Base-by-base conservation (phyloP, 2,113 vertebrate species). In the Saiga tatarica region DNA sequence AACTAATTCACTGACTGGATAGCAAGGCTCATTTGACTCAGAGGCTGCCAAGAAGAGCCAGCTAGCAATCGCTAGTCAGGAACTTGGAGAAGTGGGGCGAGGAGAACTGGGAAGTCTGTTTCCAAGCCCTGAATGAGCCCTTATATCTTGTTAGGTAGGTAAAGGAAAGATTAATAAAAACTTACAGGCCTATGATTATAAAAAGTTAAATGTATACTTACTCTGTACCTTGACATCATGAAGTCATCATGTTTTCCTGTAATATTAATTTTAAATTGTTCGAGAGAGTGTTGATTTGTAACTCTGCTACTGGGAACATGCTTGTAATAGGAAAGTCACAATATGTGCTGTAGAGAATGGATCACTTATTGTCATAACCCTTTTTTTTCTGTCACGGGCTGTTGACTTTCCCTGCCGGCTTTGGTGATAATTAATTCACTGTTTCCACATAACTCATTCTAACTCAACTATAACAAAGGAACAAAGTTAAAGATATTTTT, bases 71-170 rank as follows among this genome's bases (percentile, higher is more conserved):
- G 36, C 53, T 21, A 55, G 12, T 7, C 28, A 55, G 25, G n/a
- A 55, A 28, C 26, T 76, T 9, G 26, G 50, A 17, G 67, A 25
- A 17, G 23, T 0, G 2, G n/a, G 5, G 12, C 3, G 1, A 19
- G 33, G 62, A 67, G 14, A 36, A n/a, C 50, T 39, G 64, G n/a
- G 64, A 21, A 76, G 30, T 21, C 45, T 50, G 4, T 36, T 74
- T 64, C 45, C 15, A 85, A 45, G 14, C 39, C 81, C 91, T 36
- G 28, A 85, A 59, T 19, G 16, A 86, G 39, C 53, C 67, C 42
- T 60, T 45, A 47, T 11, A 16, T 60, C 25, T 26, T 39, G 64
- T 52, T 50, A 50, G 3, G 50, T 6, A 53, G 26, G 33, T 53
- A 67, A 55, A 67, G 74, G 28, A 57, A 67, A 28, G 16, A 52